Evolutionary conservation across 2,888 invertebrate genomes (phyloP), one percentile per base, ranked within the genome.

Genomic region (Galerucella calmariensis): DNA sequence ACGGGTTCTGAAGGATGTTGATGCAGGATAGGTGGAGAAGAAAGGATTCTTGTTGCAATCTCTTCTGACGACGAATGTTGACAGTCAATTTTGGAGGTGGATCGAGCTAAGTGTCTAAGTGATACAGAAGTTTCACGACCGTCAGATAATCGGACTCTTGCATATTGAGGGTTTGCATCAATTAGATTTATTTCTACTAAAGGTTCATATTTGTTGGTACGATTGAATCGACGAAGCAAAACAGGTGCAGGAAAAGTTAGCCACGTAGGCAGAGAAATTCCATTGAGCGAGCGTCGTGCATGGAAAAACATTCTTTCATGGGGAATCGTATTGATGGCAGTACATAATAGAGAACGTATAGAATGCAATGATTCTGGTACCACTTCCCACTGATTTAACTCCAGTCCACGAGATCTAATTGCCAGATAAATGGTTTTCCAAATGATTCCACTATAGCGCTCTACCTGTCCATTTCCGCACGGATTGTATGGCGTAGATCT

Each of bases 151-250:
- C 35, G 27, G n/a, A 68, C 73, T 10, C 46, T 9, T n/a, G 68
- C 58, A 56, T 68, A 68, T 8, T 67, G 27, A 27, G 62, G 56
- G n/a, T 68, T 67, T 2, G 59, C 68, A n/a, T 67, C 53, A 9
- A 73, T 61, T 3, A 68, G 14, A 24, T 66, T 65, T 4, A 62
- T 56, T 62, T 73, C 53, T 6, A 73, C 56, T 51, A 24, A 46
- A 10, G 48, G 48, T 62, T 61, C 24, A 46, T 69, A 58, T 44
- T 58, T 66, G 16, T 58, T 58, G 12, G 58, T 58, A 20, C 58
- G 58, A n/a, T 58, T n/a, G 16, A 58, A 58, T 58, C 58, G 20
- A 16, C 58, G 58, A 2, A 58, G 11, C 3, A 58, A 8, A 58
- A 58, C 20, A 14, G 11, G 58, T 11, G 1, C 58, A 48, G 48